Percentiles rank a stretch among this genome's conserved stretches.
Conservation (phyloP, 2,113 vertebrate genomes). For the Pterocles orientalis region DNA sequence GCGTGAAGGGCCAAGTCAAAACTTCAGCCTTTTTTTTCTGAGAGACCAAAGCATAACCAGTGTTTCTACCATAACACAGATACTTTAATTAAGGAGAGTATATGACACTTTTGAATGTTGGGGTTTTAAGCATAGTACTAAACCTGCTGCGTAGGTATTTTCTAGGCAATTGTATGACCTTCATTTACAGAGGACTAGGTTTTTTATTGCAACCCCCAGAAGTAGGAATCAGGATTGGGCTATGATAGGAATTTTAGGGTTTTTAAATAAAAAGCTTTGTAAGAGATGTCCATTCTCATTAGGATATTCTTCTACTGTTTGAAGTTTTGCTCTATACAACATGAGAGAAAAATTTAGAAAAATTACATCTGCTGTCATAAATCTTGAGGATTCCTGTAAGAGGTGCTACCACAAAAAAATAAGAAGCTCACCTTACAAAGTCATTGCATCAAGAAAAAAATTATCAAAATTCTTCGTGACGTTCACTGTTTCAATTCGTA, state of each 20-base stretch:
- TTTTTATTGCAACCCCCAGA: neutral
- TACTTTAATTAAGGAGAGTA: neutral
- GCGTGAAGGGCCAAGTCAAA: neutral
- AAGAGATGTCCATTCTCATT: neutral
- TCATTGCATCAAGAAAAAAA: neutral
- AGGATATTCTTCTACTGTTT: neutral
- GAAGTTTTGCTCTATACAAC: neutral
- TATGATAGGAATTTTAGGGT: neutral
- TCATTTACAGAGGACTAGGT: neutral
- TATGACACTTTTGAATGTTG: neutral
- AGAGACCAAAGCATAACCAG: neutral
- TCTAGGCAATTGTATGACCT: neutral
- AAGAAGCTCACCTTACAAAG: slow-evolving; percentile 6
- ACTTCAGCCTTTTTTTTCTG: neutral
- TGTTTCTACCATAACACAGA: neutral
- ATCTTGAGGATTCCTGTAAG: neutral
- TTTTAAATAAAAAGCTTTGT: neutral
- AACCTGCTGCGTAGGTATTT: neutral
- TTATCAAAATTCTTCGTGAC: neutral
- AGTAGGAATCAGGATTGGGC: neutral
- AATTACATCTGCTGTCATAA: neutral
- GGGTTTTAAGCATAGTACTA: neutral
- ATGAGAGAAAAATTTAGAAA: neutral
- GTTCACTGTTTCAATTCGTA: slow-evolving; percentile 29
- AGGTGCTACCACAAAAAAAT: neutral